Conservation (phyloP, 2,113 vertebrate genomes). For the Argyrosomus japonicus region DNA sequence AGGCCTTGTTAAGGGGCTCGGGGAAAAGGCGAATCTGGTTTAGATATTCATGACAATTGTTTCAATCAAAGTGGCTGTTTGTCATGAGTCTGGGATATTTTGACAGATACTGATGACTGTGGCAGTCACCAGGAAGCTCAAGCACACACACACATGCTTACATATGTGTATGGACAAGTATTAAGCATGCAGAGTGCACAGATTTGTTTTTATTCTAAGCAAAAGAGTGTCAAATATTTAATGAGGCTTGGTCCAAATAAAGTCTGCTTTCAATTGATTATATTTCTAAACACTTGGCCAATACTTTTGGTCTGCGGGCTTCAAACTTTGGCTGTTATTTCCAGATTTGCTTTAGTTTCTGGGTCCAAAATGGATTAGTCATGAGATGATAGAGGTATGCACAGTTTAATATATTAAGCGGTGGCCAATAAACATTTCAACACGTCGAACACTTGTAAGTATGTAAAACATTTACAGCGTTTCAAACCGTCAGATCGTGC, state of each 20-base stretch:
- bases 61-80: conserved; percentile 63
- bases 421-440: neutral
- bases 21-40: conserved; percentile 51
- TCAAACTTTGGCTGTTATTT: neutral
- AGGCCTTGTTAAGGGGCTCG: conserved; percentile 65
- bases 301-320: conserved; percentile 10
- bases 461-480: neutral
- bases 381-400: neutral
- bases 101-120: conserved; percentile 1
- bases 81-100: conserved; percentile 34
- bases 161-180: neutral
- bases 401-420: conserved; percentile 1
- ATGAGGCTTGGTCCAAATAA: conserved; percentile 32
- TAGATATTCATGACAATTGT: conserved; percentile 63
- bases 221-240: conserved; percentile 11
- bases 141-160: neutral
- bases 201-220: neutral
- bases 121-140: neutral
- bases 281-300: conserved; percentile 31
- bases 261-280: conserved; percentile 25
- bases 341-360: conserved; percentile 11
- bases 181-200: neutral
- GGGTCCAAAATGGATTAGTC: conserved; percentile 2
- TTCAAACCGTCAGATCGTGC: neutral
- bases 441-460: no score